These are phyloP conservation scores for Drosophila vallismaia DNA, from an alignment of 2,888 invertebrate genomes.

Conservation along the genomic window DNA sequence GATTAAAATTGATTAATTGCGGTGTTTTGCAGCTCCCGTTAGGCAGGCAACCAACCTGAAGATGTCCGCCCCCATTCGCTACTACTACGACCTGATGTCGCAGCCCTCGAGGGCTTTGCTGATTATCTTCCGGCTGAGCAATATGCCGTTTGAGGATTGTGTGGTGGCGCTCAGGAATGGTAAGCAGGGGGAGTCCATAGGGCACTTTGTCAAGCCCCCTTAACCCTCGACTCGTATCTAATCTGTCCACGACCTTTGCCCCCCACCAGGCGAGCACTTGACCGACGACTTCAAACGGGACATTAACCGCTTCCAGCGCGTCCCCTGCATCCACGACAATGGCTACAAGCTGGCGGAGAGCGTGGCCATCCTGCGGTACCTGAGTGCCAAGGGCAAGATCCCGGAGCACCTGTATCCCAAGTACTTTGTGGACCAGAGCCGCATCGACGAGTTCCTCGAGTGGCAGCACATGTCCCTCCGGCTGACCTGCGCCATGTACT, in stretches of 20 bases:
- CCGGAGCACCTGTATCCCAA: constrained; percentile 88
- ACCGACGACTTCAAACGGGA: constrained; percentile 85
- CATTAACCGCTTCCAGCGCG: constrained; percentile 87
- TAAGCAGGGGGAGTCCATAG: constrained; percentile 57
- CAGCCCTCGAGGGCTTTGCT: constrained; percentile 90
- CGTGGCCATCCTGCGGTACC: constrained; percentile 87
- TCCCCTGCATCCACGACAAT: constrained; percentile 89
- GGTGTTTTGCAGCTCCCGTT: constrained; percentile 32
- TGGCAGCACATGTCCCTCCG: constrained; percentile 89
- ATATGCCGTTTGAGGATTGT: constrained; percentile 87
- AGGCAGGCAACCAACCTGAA: constrained; percentile 38
- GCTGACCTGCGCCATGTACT: constrained; percentile 86
- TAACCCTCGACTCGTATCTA: constrained; percentile 13
- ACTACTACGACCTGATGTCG: constrained; percentile 90
- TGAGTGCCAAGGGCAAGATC: constrained; percentile 80
- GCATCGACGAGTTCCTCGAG: constrained; percentile 89
- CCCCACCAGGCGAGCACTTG: constrained; percentile 85
- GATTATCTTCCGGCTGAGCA: constrained; percentile 87
- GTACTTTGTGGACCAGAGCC: constrained; percentile 86
- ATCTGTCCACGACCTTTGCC: constrained; percentile 32
- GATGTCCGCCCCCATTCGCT: constrained; percentile 84
- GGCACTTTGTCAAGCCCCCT: not conserved
- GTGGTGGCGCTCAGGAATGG: constrained; percentile 87
- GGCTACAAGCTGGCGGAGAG: constrained; percentile 89
- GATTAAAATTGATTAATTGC: not conserved